These are phyloP conservation scores for Notarius lentiginosus DNA, from an alignment of 2,113 vertebrate species.

Conservation along the genomic window DNA sequence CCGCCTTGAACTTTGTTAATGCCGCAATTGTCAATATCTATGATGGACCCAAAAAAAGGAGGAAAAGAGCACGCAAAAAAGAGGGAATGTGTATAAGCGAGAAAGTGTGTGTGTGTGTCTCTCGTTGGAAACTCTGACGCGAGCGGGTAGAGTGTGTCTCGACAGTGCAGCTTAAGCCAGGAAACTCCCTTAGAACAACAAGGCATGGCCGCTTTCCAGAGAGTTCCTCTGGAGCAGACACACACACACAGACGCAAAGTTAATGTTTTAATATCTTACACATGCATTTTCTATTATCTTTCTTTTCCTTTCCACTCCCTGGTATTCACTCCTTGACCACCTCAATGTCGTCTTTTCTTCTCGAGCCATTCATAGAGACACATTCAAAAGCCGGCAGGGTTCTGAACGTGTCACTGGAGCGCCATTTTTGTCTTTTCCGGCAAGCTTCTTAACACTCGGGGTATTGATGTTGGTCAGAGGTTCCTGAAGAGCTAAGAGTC, in stretches of 20 bases:
- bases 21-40: conserved; percentile 74
- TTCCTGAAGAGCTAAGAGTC: neutral
- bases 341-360: neutral
- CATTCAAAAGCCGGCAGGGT: neutral
- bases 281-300: conserved; percentile 36
- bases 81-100: conserved; percentile 50
- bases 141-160: conserved; percentile 62
- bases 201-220: conserved; percentile 77
- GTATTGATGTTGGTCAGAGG: neutral
- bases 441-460: neutral
- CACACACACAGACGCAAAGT: conserved; percentile 18
- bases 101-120: conserved; percentile 59
- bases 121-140: conserved; percentile 78
- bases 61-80: neutral
- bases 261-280: conserved; percentile 35
- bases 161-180: conserved; percentile 54
- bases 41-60: conserved; percentile 38
- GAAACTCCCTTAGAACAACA: conserved; percentile 77
- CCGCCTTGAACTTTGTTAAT: conserved; percentile 69
- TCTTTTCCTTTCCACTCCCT: conserved; percentile 49
- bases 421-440: neutral
- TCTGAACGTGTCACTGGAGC: neutral
- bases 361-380: neutral
- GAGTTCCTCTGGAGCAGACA: conserved; percentile 55
- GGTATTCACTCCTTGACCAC: conserved; percentile 31